These are phyloP conservation scores for Dusona sp. DNA, from an alignment of 2,888 invertebrate species.

Conservation along the genomic window DNA sequence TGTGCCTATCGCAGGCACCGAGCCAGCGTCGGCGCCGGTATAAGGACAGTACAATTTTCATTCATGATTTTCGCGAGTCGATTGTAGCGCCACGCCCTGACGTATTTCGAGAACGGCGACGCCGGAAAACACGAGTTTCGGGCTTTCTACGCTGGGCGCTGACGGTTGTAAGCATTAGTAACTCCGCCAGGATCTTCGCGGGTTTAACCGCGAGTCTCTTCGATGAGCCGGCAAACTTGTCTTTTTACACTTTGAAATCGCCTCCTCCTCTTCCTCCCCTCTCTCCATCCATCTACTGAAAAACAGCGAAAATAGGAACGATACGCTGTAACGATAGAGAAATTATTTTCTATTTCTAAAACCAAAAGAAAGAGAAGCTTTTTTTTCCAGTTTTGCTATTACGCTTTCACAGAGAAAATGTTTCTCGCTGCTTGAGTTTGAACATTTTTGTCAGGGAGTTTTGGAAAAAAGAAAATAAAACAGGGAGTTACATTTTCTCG, in stretches of 20 bases:
- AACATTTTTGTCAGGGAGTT: too few species aligned
- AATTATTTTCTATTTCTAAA: background rate
- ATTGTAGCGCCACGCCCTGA: constrained; percentile 73
- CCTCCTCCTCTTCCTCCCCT: background rate
- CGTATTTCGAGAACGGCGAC: constrained; percentile 57
- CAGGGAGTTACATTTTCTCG: background rate
- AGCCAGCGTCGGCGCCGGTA: constrained; percentile 60
- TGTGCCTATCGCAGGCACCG: constrained; percentile 52
- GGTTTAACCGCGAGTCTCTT: constrained; percentile 2
- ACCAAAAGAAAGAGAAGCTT: background rate
- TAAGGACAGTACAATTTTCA: constrained; percentile 75
- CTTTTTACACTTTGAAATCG: background rate
- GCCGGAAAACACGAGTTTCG: constrained; percentile 47
- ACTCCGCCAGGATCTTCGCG: constrained; percentile 1
- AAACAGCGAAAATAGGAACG: background rate
- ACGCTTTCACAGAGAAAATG: background rate
- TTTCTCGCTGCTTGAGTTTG: too few species aligned
- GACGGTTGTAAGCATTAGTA: background rate
- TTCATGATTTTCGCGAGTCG: constrained; percentile 79
- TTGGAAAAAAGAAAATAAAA: too few species aligned
- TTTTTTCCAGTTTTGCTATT: background rate
- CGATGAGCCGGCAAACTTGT: background rate
- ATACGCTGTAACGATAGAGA: background rate
- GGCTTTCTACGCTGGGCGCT: constrained; percentile 29
- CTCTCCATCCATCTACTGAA: background rate